Base-by-base conservation (phyloP, 2,113 vertebrate species). In the Pogona vitticeps region DNA sequence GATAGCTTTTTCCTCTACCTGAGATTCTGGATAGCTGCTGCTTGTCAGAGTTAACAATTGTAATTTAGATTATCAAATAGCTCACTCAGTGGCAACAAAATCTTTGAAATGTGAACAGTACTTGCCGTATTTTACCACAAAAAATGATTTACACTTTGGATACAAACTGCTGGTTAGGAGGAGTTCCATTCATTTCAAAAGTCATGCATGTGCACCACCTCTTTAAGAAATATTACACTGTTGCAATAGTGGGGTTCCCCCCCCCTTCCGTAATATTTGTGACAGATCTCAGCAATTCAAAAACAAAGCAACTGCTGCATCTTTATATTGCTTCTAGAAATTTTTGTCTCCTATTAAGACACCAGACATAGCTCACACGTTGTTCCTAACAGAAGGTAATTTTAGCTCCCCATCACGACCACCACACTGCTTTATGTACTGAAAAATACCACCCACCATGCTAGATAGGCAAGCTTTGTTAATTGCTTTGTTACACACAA, bases 301-400 rank as follows among this genome's bases (percentile, higher is more conserved):
- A 89, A n/a, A 87, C 90, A 90, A 89, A 87, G 42, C 91, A 67
- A 52, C 61, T 59, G n/a, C 71, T 89, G 61, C 92, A 91, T 92
- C 82, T 94, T 94, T 86, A 71, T 88, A 89, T 92, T 95, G 94
- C 95, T 94, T 93, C 90, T 88, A 73, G 93, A 90, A 87, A 80
- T 42, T 87, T 73, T 10, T 18, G 18, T 91, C 94, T 90, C 90
- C 94, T 95, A 94, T 95, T 96, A 95, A 95, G 91, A 67, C 80
- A 91, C 86, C 46, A 87, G 87, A 95, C 91, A 94, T 90, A 95
- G 87, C 88, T 94, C 63, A 80, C 85, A 87, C 78, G 94, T 93
- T 94, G 88, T 96, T 94, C 91, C 87, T 90, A 95, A 90, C 75
- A 91, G 93, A 95, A 95, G 90, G 90, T 89, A 93, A 95, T 95